Conservation (phyloP, 1,140 invertebrate genomes). For the Eubasilissa regina region DNA sequence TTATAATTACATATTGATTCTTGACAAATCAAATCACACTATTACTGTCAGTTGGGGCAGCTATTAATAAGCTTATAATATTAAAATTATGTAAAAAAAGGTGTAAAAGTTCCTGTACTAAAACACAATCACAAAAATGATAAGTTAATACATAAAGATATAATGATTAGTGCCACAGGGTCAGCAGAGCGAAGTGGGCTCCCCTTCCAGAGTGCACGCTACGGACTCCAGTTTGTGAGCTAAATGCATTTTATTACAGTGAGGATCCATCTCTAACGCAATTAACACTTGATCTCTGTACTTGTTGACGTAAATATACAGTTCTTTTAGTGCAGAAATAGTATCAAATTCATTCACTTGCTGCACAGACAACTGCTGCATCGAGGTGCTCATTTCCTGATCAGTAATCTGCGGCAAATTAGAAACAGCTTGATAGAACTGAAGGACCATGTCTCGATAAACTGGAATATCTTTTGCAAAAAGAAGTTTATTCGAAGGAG, state of each 20-base stretch:
- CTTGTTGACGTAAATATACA: constrained; percentile 95
- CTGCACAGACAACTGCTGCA: constrained; percentile 91
- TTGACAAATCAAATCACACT: constrained; percentile 42
- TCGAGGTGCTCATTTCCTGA: constrained; percentile 92
- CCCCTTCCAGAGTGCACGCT: constrained; percentile 90
- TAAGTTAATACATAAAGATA: constrained; percentile 65
- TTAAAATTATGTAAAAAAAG: constrained; percentile 67
- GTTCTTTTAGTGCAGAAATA: constrained; percentile 91
- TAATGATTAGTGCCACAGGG: constrained; percentile 66
- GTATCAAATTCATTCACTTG: constrained; percentile 93
- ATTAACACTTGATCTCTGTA: constrained; percentile 93
- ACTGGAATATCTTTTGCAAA: constrained; percentile 96
- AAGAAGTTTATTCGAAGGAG: constrained; percentile 94
- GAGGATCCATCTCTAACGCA: constrained; percentile 85
- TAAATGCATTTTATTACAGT: constrained; percentile 90
- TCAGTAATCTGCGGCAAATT: constrained; percentile 90
- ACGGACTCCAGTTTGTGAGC: constrained; percentile 92
- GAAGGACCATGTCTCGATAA: constrained; percentile 89
- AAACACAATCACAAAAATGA: constrained; percentile 69
- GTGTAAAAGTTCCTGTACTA: constrained; percentile 72
- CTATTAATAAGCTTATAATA: constrained; percentile 56
- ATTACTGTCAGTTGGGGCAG: constrained; percentile 37
- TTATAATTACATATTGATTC: constrained; percentile 37
- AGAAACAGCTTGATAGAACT: constrained; percentile 90
- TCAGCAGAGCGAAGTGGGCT: constrained; percentile 74